Percentiles rank a stretch among this genome's conserved stretches.
Evolutionary conservation across 2,888 invertebrate genomes (phyloP).

Genomic region (Eristalis intricaria): DNA sequence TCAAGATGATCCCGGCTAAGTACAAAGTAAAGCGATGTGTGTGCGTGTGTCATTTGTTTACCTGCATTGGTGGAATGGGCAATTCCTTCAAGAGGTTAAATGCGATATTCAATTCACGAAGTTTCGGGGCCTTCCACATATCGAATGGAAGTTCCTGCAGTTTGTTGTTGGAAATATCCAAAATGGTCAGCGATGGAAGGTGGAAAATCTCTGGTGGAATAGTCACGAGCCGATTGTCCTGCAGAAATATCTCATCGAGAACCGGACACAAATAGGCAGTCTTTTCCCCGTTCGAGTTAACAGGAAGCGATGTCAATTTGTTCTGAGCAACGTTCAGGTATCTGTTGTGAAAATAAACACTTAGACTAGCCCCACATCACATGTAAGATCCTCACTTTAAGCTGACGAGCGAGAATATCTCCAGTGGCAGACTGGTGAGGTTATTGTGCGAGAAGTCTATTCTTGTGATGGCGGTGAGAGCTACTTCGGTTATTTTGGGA

Average conservation of each 20-base stretch:
- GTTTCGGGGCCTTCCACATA: conserved; percentile 92
- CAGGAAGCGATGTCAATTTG: conserved; percentile 89
- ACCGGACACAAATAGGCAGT: conserved; percentile 86
- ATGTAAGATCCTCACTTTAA: conserved; percentile 82
- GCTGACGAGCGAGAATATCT: conserved; percentile 92
- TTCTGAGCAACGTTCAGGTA: conserved; percentile 95
- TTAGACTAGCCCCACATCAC: not conserved
- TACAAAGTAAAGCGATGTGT: not conserved
- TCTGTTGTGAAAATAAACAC: conserved; percentile 76
- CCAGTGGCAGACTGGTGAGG: conserved; percentile 89
- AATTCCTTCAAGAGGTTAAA: conserved; percentile 93
- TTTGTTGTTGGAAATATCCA: conserved; percentile 98
- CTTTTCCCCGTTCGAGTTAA: conserved; percentile 77
- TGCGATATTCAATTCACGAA: conserved; percentile 93
- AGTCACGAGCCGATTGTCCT: conserved; percentile 93
- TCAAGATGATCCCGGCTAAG: not conserved
- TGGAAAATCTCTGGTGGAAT: conserved; percentile 92
- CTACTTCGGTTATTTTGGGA: conserved; percentile 85
- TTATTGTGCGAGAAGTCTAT: conserved; percentile 96
- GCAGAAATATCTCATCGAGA: conserved; percentile 94
- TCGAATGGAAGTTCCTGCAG: conserved; percentile 90
- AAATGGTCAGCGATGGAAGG: conserved; percentile 88
- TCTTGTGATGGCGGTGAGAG: conserved; percentile 95
- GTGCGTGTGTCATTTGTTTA: not conserved
- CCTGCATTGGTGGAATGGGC: conserved; percentile 82